Evolutionary conservation across 2,797 vertebrate species (phyloP).

Genomic region (Tokudaia muenninki): DNA sequence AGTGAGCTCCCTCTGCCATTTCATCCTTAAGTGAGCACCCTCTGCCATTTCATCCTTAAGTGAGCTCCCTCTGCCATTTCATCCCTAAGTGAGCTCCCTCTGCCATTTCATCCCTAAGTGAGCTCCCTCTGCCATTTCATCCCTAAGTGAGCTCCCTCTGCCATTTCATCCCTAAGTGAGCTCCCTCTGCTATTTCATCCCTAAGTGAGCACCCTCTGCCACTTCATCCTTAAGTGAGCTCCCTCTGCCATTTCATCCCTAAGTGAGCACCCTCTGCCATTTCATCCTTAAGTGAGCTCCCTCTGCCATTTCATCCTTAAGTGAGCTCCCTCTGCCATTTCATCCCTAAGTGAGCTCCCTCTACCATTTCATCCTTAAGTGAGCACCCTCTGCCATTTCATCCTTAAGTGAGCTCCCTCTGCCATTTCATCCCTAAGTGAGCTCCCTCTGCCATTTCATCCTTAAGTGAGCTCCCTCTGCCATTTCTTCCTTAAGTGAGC

Average conservation of each 20-base stretch:
- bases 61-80: not conserved
- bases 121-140: not conserved
- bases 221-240: not conserved
- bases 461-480: not conserved
- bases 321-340: not conserved
- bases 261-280: too few relatives aligned
- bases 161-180: not conserved
- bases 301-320: not conserved
- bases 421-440: too few relatives aligned
- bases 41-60: not conserved
- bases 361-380: not conserved
- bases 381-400: not conserved
- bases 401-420: not conserved
- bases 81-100: not conserved
- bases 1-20: not conserved
- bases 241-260: not conserved
- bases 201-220: too few relatives aligned
- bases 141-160: not conserved
- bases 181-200: not conserved
- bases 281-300: not conserved
- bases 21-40: too few relatives aligned
- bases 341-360: too few relatives aligned
- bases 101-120: not conserved
- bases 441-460: too few relatives aligned
- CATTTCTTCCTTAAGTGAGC: too few relatives aligned